These are phyloP conservation scores for Nysson spinosus DNA, from an alignment of 2,888 invertebrate genomes.

Conservation along the genomic window DNA sequence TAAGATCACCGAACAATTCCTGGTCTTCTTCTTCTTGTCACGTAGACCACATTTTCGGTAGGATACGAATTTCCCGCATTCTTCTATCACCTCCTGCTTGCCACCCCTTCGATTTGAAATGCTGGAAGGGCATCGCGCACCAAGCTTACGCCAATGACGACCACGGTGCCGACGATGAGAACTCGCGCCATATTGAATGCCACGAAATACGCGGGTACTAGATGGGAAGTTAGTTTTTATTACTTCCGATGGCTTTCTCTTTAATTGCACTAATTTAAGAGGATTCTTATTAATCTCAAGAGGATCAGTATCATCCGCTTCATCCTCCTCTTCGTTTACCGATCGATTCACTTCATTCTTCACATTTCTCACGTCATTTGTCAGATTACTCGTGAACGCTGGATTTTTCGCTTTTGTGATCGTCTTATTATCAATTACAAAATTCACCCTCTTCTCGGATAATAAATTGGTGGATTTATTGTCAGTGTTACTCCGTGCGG, in stretches of 20 bases:
- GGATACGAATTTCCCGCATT: slow-evolving; percentile 21
- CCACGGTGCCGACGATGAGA: slow-evolving; percentile 37
- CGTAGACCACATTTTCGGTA: slow-evolving; percentile 24
- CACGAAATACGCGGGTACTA: slow-evolving; percentile 30
- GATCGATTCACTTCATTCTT: no score
- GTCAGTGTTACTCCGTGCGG: neutral
- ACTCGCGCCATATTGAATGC: slow-evolving; percentile 31
- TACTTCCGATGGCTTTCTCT: slow-evolving; percentile 13
- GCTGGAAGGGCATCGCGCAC: slow-evolving; percentile 41
- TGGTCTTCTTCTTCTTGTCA: no score
- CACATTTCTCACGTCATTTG: no score
- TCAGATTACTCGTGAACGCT: no score
- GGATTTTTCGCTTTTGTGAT: no score
- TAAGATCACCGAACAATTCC: neutral
- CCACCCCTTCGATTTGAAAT: slow-evolving; percentile 39
- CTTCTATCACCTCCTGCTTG: slow-evolving; percentile 29
- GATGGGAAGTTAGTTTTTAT: slow-evolving; percentile 21
- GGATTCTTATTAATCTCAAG: neutral
- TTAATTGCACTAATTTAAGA: neutral
- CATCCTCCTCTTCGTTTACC: no score
- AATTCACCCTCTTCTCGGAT: slow-evolving; percentile 11
- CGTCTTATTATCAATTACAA: neutral
- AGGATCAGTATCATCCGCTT: no score
- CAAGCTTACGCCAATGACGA: slow-evolving; percentile 33
- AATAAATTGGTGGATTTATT: neutral